A percentile compares a stretch with the other conserved stretches of the same genome.
phyloP scores from a whole-genome alignment of 92 coral and sea anemone species.

The Heteractis magnifica region DNA sequence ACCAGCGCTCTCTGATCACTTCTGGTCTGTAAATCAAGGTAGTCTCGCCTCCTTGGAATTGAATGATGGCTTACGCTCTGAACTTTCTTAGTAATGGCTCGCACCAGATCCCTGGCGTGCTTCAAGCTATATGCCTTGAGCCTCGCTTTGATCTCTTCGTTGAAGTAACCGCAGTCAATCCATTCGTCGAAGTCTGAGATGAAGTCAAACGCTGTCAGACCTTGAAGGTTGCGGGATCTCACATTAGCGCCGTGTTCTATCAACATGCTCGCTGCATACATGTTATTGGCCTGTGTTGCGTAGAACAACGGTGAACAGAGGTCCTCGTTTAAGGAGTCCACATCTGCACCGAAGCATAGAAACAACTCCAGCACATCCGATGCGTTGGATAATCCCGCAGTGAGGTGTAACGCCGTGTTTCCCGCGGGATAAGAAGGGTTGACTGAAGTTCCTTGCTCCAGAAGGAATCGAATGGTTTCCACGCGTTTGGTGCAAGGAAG shows the following conservation, averaged over 20 bases:
- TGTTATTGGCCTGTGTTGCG: slow-evolving; percentile 87
- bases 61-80: slow-evolving; percentile 63
- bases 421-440: slow-evolving; percentile 82
- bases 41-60: slow-evolving; percentile 26
- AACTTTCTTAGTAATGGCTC: slow-evolving; percentile 94
- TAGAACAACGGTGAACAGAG: slow-evolving; percentile 88
- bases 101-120: slow-evolving; percentile 89
- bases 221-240: slow-evolving; percentile 75
- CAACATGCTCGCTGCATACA: slow-evolving; percentile 89
- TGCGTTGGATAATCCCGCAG: slow-evolving; percentile 82
- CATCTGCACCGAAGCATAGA: slow-evolving; percentile 75
- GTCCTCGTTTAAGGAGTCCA: slow-evolving; percentile 86
- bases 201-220: slow-evolving; percentile 83
- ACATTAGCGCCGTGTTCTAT: slow-evolving; percentile 87
- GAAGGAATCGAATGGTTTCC: slow-evolving; percentile 66
- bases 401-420: slow-evolving; percentile 85
- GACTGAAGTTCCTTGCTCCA: slow-evolving; percentile 81
- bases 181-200: slow-evolving; percentile 96
- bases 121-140: slow-evolving; percentile 93
- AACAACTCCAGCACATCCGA: slow-evolving; percentile 81
- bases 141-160: slow-evolving; percentile 89
- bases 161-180: slow-evolving; percentile 90
- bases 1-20: slow-evolving; percentile 54
- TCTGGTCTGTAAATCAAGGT: slow-evolving; percentile 20
- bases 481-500: slow-evolving; percentile 76